Base-by-base conservation (phyloP, 2,113 vertebrate genomes). In the Dipodomys merriami region DNA sequence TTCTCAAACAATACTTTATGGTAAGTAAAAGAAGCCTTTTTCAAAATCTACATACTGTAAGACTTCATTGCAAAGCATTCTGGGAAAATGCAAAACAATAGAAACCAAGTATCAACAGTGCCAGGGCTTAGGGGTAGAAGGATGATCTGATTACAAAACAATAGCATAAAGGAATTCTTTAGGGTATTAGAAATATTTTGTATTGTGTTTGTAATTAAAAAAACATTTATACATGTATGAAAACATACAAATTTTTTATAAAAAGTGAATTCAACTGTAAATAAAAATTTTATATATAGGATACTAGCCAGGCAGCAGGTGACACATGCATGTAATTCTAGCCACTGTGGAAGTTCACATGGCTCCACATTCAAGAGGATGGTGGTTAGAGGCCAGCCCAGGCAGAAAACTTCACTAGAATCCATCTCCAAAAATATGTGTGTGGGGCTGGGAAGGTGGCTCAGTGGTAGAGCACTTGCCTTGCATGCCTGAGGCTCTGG, bases 11-110 rank as follows among this genome's bases (percentile, higher is more conserved):
- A 49, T 44, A 10, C 30, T 60, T 73, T 64, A 65, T 6, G n/a
- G 33, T 91, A 64, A 89, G 25, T 64, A 22, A 89, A 88, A 86
- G 16, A 60, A 67, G 29, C 9, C 64, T 78, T 1, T 76, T 93
- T 93, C 39, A 77, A 88, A 87, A 30, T 33, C 67, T 83, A 57
- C 7, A 16, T 65, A 73, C 62, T 84, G 0, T 86, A 86, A 76
- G 35, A 60, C 62, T 76, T 25, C 72, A 90, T 64, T 79, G 85
- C 39, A 74, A 29, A 30, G 65, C 27, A 76, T 88, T 79, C 69
- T 83, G 53, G 62, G 15, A 87, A 88, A 92, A 94, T 29, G 57
- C 30, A 46, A 83, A 89, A 44, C 20, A 84, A 19, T 1, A 76
- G 16, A 11, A 83, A 64, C 13, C 71, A 8, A 49, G 35, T 2